Evolutionary conservation across 2,797 vertebrate species (phyloP), one percentile per base, ranked within the genome.

Genomic region (Sebastes diploproa): DNA sequence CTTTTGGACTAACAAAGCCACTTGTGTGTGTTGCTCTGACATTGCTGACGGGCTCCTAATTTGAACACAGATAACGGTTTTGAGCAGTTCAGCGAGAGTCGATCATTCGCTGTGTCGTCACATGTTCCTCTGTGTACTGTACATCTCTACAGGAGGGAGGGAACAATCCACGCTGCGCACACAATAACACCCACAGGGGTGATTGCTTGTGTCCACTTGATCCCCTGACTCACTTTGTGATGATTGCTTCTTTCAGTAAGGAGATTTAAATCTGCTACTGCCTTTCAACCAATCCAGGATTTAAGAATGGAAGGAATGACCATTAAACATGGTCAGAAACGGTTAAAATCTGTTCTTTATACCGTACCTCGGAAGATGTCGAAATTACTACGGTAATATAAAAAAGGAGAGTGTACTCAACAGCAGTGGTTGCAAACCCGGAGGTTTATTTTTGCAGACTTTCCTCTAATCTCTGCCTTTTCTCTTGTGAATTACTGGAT

Each of bases 171-270:
- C 5, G 5, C 75, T 58, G 27, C 42, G 27, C 58, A 67, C 85
- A 82, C 83, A 81, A 61, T 30, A 75, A 88, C 85, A 79, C 67
- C 73, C 72, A 72, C 65, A 11, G 66, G 81, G 75, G 81, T 72
- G 83, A 90, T 79, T 82, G 83, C 84, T 85, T 75, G 77, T 72
- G 73, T 86, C 81, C 64, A 81, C 78, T 85, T 93, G 87, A 92
- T 93, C 92, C 85, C 83, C 70, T n/a, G 74, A 88, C 91, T 91
- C 82, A 84, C 87, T 89, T 91, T 89, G 77, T 87, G 78, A 91
- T 92, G 91, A 94, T 94, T 93, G 90, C 89, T 91, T 94, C 88
- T 84, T 79, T 85, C 76, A 68, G 67, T 91, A 91, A 94, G 74
- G 84, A 92, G 92, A 95, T 94, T 93, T 92, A 88, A 90, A 92